Evolutionary conservation across 1,140 invertebrate species (phyloP).

Genomic region (Lanistes nyassanus): DNA sequence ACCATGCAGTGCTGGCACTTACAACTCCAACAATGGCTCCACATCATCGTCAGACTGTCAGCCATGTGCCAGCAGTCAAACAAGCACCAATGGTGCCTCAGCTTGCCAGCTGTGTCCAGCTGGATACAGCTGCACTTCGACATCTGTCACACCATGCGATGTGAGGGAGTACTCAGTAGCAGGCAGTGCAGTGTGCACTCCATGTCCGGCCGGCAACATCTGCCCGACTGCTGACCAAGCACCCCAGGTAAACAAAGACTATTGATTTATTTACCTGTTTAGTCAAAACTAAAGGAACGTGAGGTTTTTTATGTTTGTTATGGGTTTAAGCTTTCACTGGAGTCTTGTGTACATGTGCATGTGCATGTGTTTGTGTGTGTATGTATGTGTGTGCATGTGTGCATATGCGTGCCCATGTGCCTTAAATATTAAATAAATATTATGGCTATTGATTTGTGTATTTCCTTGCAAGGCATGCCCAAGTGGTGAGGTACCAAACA

Average conservation of each 20-base stretch:
- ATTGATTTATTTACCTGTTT: too few relatives aligned
- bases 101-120: conserved; percentile 46
- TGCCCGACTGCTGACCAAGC: conserved; percentile 39
- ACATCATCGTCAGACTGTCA: conserved; percentile 28
- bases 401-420: conserved; percentile 4
- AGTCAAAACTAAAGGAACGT: too few relatives aligned
- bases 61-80: conserved; percentile 36
- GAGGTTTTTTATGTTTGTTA: conserved; percentile 12
- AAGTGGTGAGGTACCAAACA: conserved; percentile 45
- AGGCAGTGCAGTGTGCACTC: conserved; percentile 32
- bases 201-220: conserved; percentile 41
- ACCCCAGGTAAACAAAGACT: conserved; percentile 36
- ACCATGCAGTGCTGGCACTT: conserved; percentile 43
- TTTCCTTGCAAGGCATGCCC: conserved; percentile 47
- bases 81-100: conserved; percentile 36
- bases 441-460: neutral
- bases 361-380: neutral
- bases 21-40: conserved; percentile 36
- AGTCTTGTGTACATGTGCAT: neutral
- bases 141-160: conserved; percentile 31
- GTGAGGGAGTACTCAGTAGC: conserved; percentile 29
- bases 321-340: neutral
- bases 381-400: neutral
- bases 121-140: conserved; percentile 40
- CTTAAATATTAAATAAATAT: neutral